Conservation (phyloP, 37 sponge, comb jelly and placozoan genomes). For the Ephydatia muelleri region DNA sequence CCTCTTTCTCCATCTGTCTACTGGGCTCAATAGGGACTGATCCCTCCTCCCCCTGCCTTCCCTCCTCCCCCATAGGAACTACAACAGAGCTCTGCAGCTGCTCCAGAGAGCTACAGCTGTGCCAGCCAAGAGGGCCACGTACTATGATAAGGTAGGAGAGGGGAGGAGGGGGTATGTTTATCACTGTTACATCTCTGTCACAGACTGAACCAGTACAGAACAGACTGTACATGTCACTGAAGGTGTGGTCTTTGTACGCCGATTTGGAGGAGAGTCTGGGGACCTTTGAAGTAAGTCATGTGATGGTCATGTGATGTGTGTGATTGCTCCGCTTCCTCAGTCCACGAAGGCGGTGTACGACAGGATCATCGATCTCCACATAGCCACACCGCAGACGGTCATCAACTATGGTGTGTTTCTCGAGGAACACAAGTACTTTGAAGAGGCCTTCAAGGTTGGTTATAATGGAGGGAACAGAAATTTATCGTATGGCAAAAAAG, state of each 20-base stretch:
- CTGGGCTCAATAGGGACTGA: no score
- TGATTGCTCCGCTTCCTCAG: slow-evolving; percentile 15
- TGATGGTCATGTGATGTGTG: background rate
- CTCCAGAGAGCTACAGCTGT: slow-evolving; percentile 90
- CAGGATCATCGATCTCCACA: slow-evolving; percentile 90
- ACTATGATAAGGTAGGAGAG: slow-evolving; percentile 84
- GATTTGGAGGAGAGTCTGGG: slow-evolving; percentile 99
- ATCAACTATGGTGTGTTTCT: slow-evolving; percentile 93
- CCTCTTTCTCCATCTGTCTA: no score
- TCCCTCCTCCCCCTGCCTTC: background rate
- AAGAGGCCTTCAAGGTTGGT: slow-evolving; percentile 93
- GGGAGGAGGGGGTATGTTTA: background rate
- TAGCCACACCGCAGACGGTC: slow-evolving; percentile 95
- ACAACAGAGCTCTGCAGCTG: slow-evolving; percentile 75
- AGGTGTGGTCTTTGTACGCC: slow-evolving; percentile 97
- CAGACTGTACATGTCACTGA: slow-evolving; percentile 81
- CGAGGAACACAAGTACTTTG: slow-evolving; percentile 97
- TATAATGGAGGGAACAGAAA: background rate
- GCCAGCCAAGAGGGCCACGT: slow-evolving; percentile 88
- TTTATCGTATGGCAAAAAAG: background rate
- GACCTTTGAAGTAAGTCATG: slow-evolving; percentile 73
- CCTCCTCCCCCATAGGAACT: slow-evolving; percentile 50
- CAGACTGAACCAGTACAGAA: slow-evolving; percentile 93
- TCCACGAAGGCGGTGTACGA: slow-evolving; percentile 95
- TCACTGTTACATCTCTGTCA: slow-evolving; percentile 6